Percentiles rank a stretch among this genome's conserved stretches.
Conservation (phyloP, 1,140 invertebrate genomes). For the Drosophila obscura region DNA sequence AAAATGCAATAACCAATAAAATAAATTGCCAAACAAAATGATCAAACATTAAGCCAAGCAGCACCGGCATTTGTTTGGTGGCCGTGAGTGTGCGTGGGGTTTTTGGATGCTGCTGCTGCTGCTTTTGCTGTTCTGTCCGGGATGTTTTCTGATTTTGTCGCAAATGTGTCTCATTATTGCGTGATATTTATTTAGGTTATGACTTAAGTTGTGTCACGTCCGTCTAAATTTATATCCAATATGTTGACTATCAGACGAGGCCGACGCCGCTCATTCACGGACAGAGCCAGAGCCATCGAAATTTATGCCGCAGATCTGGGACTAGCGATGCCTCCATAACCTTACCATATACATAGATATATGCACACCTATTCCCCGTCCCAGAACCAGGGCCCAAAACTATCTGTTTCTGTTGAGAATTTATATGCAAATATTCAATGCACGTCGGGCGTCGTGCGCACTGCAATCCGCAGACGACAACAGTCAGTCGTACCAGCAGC, state of each 20-base stretch:
- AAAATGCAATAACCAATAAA: slow-evolving; percentile 83
- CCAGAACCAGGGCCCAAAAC: slow-evolving; percentile 34
- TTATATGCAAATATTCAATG: slow-evolving; percentile 80
- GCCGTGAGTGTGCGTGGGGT: slow-evolving; percentile 1
- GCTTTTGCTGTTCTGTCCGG: slow-evolving; percentile 16
- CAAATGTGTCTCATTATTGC: slow-evolving; percentile 80
- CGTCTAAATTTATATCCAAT: slow-evolving; percentile 79
- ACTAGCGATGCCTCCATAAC: slow-evolving; percentile 35
- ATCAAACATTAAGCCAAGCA: slow-evolving; percentile 71
- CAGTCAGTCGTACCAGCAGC: slow-evolving; percentile 36
- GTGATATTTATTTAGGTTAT: slow-evolving; percentile 83
- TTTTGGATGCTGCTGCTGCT: slow-evolving; percentile 16
- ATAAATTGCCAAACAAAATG: slow-evolving; percentile 81
- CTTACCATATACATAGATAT: slow-evolving; percentile 38
- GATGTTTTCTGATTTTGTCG: slow-evolving; percentile 65
- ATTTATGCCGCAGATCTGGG: slow-evolving; percentile 69
- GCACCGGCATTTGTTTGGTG: slow-evolving; percentile 30
- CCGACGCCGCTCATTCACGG: slow-evolving; percentile 60
- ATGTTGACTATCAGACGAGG: slow-evolving; percentile 69
- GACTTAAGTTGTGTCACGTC: slow-evolving; percentile 82
- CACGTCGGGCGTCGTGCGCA: slow-evolving; percentile 67
- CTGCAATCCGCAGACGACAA: slow-evolving; percentile 50
- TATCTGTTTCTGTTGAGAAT: slow-evolving; percentile 61
- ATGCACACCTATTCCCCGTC: slow-evolving; percentile 18
- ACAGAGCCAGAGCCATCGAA: slow-evolving; percentile 31